Percentiles rank a stretch among this genome's conserved stretches.
These are phyloP conservation scores for Hippolais icterina DNA, from an alignment of 2,113 vertebrate species.

Conservation along the genomic window DNA sequence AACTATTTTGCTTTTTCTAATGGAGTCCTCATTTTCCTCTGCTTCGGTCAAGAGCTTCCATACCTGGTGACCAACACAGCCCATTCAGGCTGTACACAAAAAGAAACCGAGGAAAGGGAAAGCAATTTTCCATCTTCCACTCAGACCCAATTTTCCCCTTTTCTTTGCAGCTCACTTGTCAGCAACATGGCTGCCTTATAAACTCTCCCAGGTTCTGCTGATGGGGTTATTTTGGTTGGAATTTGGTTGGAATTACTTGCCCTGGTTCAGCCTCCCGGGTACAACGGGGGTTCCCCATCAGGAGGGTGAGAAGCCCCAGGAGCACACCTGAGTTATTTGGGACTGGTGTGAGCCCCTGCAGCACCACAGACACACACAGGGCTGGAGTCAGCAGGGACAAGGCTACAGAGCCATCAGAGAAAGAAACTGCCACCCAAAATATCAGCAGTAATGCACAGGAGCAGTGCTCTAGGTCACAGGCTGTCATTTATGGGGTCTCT, in stretches of 20 bases:
- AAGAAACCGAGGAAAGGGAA: not conserved
- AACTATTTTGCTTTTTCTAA: not conserved
- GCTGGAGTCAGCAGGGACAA: not conserved
- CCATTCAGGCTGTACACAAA: not conserved
- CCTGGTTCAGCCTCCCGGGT: not conserved
- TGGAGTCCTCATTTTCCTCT: not conserved
- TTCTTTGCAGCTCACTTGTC: not conserved
- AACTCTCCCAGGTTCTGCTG: not conserved
- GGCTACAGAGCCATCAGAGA: not conserved
- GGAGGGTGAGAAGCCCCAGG: not conserved
- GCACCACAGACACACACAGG: accelerated
- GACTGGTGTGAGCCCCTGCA: not conserved
- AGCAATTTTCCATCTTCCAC: not conserved
- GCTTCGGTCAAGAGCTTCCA: not conserved
- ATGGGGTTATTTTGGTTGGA: not conserved
- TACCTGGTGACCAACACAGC: not conserved
- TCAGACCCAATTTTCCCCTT: not conserved
- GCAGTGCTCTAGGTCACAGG: not conserved
- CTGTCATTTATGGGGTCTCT: not conserved
- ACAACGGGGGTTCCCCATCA: not conserved
- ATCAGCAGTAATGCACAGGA: not conserved
- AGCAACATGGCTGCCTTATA: not conserved
- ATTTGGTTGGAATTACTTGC: not conserved
- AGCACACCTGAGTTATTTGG: not conserved
- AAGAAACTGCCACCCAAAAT: not conserved